Base-by-base conservation (phyloP, 2,113 vertebrate genomes). In the Urocitellus parryii region DNA sequence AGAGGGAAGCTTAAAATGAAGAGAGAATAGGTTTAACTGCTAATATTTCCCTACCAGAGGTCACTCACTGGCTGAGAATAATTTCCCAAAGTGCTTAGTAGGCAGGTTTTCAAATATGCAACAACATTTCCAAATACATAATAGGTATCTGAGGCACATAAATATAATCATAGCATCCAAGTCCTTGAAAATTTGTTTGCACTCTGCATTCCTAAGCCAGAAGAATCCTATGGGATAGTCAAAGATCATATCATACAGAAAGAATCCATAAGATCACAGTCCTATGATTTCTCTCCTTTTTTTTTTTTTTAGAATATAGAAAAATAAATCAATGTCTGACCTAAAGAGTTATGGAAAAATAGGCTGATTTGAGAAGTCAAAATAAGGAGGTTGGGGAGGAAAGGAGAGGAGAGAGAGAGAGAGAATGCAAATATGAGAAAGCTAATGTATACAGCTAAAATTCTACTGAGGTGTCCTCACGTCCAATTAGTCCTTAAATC, bases 51-150 rank as follows among this genome's bases (percentile, higher is more conserved):
- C 86, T 88, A 27, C 34, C 65, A 81, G 92, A 91, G 91, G 95
- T 94, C 91, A 77, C 82, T 89, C 78, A 76, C 70, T 56, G 32
- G 65, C 65, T 94, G 70, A 76, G 82, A 76, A 42, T 77, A 81
- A 90, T 78, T 94, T 91, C 88, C 88, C 76, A 86, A 91, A 95
- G 87, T 87, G 76, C 91, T 88, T 95, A 68, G 74, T 76, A 96
- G 82, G 72, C 2, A 0, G 37, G 56, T 48, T 96, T 92, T 95
- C 96, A 63, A 63, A 91, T 65, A 56, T 13, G 53, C 65, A 92
- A 76, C 67, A 96, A 70, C 56, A 22, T 39, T 83, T 91, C 86
- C 65, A 88, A 94, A 96, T 73, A 53, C 32, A 76, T 63, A 80
- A 95, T 87, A 90, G 68, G 79, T 56, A 77, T 88, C 53, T 42